Evolutionary conservation across 1,140 invertebrate species (phyloP).

Genomic region (Aricia agestis): DNA sequence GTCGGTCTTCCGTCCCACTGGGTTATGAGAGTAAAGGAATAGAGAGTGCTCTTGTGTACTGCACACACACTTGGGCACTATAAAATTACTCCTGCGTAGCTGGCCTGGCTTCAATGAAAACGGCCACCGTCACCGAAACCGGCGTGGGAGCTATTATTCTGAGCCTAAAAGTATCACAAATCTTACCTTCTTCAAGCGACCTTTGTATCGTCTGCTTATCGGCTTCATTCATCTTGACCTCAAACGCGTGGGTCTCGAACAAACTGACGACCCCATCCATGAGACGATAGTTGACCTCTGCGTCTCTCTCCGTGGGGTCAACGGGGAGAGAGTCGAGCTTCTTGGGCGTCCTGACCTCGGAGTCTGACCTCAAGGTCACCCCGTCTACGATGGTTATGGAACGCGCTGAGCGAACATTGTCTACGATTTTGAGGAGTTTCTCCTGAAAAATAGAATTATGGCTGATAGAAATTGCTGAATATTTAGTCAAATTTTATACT

Average conservation of each 20-base stretch:
- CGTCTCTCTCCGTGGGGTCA: conserved; percentile 57
- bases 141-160: no score
- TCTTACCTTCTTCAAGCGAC: conserved; percentile 66
- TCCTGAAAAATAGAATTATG: conserved; percentile 47
- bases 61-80: no score
- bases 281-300: conserved; percentile 63
- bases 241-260: conserved; percentile 62
- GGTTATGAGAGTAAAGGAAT: no score
- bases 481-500: no score
- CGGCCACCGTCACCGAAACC: no score
- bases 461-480: background rate
- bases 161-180: background rate
- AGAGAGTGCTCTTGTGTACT: no score
- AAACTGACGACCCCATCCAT: conserved; percentile 63
- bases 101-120: no score
- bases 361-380: conserved; percentile 54
- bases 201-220: conserved; percentile 62
- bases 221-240: conserved; percentile 64
- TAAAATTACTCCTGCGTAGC: no score
- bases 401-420: conserved; percentile 54
- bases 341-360: conserved; percentile 44
- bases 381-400: conserved; percentile 59
- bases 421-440: conserved; percentile 61
- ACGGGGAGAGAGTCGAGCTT: conserved; percentile 55
- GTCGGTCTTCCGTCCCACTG: no score